Evolutionary conservation across 2,113 vertebrate species (phyloP).

Genomic region (Macrotus californicus): DNA sequence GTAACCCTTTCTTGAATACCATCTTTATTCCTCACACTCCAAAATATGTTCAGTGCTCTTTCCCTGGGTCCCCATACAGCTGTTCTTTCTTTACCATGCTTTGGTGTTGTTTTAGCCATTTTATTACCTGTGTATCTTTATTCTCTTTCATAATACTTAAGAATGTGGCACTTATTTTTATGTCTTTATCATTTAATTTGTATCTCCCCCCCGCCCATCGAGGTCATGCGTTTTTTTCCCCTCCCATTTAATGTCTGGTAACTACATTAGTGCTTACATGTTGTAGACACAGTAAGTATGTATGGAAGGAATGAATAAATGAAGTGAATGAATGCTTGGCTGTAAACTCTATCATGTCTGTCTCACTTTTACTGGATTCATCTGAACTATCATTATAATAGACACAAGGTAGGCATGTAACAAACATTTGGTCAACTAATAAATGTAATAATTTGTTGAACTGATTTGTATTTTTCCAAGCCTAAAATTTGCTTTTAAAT

Average conservation of each 20-base stretch:
- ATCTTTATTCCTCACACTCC: neutral
- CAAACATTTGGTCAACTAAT: neutral
- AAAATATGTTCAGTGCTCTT: neutral
- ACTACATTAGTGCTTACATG: neutral
- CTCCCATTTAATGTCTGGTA: neutral
- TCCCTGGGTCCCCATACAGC: neutral
- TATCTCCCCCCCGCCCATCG: neutral
- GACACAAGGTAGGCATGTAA: neutral
- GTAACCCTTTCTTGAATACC: neutral
- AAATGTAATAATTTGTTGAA: neutral
- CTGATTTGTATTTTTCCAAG: neutral
- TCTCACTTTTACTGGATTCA: neutral
- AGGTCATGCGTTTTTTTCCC: neutral
- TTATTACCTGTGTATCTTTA: neutral
- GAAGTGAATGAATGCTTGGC: neutral
- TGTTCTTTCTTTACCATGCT: neutral
- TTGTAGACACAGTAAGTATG: neutral
- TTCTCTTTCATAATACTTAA: neutral
- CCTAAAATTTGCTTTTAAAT: neutral
- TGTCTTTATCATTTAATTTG: neutral
- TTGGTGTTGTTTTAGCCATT: neutral
- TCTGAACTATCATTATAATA: neutral
- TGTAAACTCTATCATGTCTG: neutral
- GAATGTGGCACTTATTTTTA: neutral
- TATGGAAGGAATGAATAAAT: neutral